Evolutionary conservation across 1,140 invertebrate species (phyloP), one percentile per base, ranked within the genome.

Genomic region (Aphidius ervi): DNA sequence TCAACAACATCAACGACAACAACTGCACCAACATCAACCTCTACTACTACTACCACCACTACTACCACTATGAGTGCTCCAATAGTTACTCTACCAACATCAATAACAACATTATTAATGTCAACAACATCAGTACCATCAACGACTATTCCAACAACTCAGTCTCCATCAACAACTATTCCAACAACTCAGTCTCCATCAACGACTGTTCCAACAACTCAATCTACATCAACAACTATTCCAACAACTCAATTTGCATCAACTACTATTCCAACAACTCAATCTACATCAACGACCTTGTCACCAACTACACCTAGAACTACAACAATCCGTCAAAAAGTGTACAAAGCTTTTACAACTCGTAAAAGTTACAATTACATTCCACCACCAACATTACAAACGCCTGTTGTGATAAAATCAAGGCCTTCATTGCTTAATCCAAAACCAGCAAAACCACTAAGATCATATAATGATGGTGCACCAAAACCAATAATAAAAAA

Each of bases 401-500:
- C 71, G 56, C 67, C 76, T 4, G 77, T 80, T 0, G 53, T 73
- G 5, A 78, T 80, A 10, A 76, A 77, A 65, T 67, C 72, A 0
- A 67, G 76, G 39, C 5, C 72, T 5, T 56, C 71, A 2, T 55
- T 78, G 0, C 39, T 60, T 0, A 74, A 78, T 62, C 74, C 75
- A 0, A 77, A 77, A 60, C 75, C 75, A 43, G 70, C 69, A 0
- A 80, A 78, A 60, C 71, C 70, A n/a, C 64, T 61, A 9, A 75
- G 68, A 63, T 65, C 67, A 4, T 79, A 78, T 46, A 79, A 75
- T 41, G 75, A 78, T 0, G 40, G 75, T 9, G 76, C 72, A 7
- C 72, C 77, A 1, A 80, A 75, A 62, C 76, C 78, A 5, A 56
- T 74, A 0, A 80, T 78, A 31, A 69, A 74, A 40, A 79, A 73